Evolutionary conservation across 2,797 vertebrate genomes (phyloP).

Genomic region (Thunnus albacares): DNA sequence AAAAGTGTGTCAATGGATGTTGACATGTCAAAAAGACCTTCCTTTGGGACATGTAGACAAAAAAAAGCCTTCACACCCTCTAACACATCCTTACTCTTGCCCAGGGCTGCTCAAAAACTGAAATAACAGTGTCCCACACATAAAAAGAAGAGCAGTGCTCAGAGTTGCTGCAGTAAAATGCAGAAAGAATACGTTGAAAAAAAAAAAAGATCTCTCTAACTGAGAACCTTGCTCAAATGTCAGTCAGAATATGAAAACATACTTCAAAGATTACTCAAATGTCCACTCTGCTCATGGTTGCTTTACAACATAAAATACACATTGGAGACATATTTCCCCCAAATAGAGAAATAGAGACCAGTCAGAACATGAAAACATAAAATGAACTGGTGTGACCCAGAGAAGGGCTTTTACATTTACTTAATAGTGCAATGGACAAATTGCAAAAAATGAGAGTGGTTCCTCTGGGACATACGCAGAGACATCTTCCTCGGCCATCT

Average conservation of each 20-base stretch:
- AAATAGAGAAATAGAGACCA: not conserved
- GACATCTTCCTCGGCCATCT: not conserved
- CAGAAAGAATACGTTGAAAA: too few species aligned
- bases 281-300: too few species aligned
- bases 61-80: not conserved
- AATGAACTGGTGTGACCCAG: not conserved
- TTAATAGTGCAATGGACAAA: too few species aligned
- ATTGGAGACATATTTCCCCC: not conserved
- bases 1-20: not conserved
- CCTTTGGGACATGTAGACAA: not conserved
- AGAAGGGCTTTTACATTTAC: slow-evolving; percentile 10
- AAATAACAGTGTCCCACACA: slow-evolving; percentile 4
- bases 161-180: too few species aligned
- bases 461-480: not conserved
- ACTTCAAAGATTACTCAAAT: too few species aligned
- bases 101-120: slow-evolving; percentile 2
- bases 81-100: not conserved
- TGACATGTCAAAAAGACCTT: not conserved
- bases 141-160: not conserved
- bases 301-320: not conserved
- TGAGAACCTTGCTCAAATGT: too few species aligned
- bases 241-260: too few species aligned
- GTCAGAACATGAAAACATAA: not conserved
- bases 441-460: not conserved
- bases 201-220: too few species aligned